Evolutionary conservation across 2,797 vertebrate species (phyloP).

Genomic region (Scolopax rusticola): DNA sequence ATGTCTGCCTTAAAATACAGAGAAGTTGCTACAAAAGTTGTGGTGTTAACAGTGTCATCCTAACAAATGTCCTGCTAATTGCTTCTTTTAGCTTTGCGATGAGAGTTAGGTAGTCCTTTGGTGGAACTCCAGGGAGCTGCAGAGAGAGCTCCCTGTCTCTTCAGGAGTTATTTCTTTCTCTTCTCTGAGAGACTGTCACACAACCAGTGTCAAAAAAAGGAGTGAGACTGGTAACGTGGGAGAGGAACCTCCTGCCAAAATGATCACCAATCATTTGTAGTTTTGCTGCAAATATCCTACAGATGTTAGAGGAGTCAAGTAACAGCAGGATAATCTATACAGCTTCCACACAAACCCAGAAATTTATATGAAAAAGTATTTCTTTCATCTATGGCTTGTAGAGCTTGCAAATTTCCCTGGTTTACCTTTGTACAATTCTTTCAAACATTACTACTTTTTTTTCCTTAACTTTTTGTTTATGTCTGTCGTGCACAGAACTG

Average conservation of each 20-base stretch:
- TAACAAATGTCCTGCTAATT: neutral
- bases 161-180: neutral
- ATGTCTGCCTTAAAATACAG: neutral
- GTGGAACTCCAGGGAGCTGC: neutral
- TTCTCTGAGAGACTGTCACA: neutral
- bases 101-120: neutral
- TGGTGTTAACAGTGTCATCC: neutral
- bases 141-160: neutral
- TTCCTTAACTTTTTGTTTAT: neutral
- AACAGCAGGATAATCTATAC: neutral
- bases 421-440: neutral
- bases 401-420: neutral
- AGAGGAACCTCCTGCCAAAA: slow-evolving; percentile 19
- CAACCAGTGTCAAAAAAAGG: neutral
- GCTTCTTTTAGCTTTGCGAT: neutral
- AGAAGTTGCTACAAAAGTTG: neutral
- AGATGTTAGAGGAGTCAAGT: slow-evolving; percentile 22
- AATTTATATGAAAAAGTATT: neutral
- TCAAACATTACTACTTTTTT: neutral
- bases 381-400: neutral
- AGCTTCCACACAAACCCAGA: neutral
- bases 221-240: neutral
- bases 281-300: slow-evolving; percentile 13
- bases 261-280: neutral
- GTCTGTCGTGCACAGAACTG: neutral